Evolutionary conservation across 2,113 vertebrate genomes (phyloP).

Genomic region (Alethe diademata): DNA sequence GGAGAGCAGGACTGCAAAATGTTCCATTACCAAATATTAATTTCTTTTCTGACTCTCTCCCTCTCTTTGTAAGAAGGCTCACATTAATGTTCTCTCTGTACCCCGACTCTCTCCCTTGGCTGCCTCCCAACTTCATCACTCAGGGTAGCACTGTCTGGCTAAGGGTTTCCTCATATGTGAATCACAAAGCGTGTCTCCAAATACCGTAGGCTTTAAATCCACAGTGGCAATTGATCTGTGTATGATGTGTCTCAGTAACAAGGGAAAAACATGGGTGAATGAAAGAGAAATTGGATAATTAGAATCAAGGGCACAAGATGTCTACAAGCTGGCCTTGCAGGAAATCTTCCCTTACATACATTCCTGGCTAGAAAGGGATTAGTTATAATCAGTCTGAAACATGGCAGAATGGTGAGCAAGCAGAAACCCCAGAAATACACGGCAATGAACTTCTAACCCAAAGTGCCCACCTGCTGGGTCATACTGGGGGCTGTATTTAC

Average conservation of each 20-base stretch:
- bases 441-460: not conserved
- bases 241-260: not conserved
- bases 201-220: not conserved
- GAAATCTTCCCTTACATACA: not conserved
- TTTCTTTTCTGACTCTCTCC: not conserved
- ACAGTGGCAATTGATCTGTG: not conserved
- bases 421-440: not conserved
- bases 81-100: accelerated
- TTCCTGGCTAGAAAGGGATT: not conserved
- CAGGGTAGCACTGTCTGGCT: not conserved
- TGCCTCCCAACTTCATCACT: not conserved
- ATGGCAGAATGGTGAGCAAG: not conserved
- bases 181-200: not conserved
- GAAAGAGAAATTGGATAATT: not conserved
- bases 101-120: not conserved
- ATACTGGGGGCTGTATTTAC: not conserved
- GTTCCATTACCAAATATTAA: not conserved
- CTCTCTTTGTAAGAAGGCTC: not conserved
- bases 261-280: not conserved
- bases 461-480: not conserved
- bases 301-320: not conserved
- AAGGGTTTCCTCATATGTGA: not conserved
- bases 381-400: not conserved
- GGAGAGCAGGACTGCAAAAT: not conserved
- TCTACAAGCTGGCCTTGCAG: not conserved